A percentile compares a stretch with the other conserved stretches of the same genome.
phyloP scores from a whole-genome alignment of 2,797 vertebrate species.

The Rhinophrynus dorsalis region DNA sequence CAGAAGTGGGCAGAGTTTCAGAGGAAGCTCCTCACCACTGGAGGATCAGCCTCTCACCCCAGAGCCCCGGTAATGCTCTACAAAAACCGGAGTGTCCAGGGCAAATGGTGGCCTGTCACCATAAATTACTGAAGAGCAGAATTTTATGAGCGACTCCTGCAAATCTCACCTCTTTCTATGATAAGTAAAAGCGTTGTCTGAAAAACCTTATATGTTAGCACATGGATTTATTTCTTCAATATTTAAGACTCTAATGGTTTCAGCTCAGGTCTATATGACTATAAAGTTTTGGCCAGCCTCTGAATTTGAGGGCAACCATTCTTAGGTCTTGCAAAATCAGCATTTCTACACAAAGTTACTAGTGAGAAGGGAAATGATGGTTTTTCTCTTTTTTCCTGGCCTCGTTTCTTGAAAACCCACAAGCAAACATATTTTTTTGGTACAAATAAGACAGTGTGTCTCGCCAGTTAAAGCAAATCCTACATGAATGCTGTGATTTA shows the following conservation, averaged over 20 bases:
- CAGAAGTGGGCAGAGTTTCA: no score
- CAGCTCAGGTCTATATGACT: background rate
- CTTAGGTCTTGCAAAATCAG: conserved; percentile 10
- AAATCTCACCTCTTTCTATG: background rate
- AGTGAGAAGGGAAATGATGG: conserved; percentile 18
- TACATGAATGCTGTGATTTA: conserved; percentile 73
- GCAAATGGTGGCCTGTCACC: no score
- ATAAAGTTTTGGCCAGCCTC: background rate
- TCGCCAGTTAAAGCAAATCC: conserved; percentile 71
- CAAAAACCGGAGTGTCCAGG: no score
- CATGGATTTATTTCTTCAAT: background rate
- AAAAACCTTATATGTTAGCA: background rate
- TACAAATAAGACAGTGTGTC: conserved; percentile 72
- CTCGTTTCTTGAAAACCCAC: conserved; percentile 62
- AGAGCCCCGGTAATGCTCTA: no score
- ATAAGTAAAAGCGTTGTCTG: background rate
- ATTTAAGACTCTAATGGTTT: background rate
- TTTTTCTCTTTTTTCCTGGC: conserved; percentile 57
- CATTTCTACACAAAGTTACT: background rate
- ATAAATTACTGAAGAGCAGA: no score
- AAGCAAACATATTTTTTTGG: conserved; percentile 69
- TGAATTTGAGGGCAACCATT: background rate
- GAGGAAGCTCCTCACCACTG: no score
- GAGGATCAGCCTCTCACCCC: no score
- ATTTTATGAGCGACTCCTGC: no score